Conservation (phyloP, 2,888 invertebrate genomes). For the Lycocerus yunnanus region DNA sequence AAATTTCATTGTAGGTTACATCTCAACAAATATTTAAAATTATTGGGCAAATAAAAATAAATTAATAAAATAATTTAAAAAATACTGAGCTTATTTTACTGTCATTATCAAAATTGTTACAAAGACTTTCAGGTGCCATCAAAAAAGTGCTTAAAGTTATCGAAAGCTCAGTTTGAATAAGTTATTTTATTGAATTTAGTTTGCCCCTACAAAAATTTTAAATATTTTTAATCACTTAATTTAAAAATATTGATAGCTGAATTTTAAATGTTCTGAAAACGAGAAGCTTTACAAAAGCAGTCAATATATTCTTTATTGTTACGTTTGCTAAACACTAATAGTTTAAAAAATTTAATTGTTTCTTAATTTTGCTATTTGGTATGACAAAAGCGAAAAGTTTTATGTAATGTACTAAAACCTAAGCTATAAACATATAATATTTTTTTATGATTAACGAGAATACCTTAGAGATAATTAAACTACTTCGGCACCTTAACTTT, state of each 20-base stretch:
- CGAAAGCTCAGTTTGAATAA: too few species aligned
- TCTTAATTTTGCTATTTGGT: neutral
- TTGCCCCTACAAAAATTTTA: neutral
- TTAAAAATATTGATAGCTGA: neutral
- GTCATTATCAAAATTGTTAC: too few species aligned
- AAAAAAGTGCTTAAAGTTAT: too few species aligned
- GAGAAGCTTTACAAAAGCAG: neutral
- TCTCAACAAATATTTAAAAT: too few species aligned
- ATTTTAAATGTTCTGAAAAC: neutral
- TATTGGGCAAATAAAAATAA: too few species aligned
- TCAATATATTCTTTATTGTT: neutral
- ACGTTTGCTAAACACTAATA: neutral
- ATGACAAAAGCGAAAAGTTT: neutral
- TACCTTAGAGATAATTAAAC: neutral
- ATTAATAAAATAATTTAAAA: too few species aligned
- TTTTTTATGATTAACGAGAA: neutral
- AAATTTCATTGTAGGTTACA: too few species aligned
- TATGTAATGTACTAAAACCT: neutral
- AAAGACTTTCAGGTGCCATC: too few species aligned
- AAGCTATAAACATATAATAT: neutral
- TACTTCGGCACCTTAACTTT: neutral
- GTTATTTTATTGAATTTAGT: too few species aligned
- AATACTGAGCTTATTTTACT: too few species aligned
- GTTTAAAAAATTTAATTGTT: neutral
- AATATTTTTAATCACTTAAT: neutral